A percentile compares a stretch with the other conserved stretches of the same genome.
Conservation (phyloP, 2,888 invertebrate species). For the Micoletzkya japonica region DNA sequence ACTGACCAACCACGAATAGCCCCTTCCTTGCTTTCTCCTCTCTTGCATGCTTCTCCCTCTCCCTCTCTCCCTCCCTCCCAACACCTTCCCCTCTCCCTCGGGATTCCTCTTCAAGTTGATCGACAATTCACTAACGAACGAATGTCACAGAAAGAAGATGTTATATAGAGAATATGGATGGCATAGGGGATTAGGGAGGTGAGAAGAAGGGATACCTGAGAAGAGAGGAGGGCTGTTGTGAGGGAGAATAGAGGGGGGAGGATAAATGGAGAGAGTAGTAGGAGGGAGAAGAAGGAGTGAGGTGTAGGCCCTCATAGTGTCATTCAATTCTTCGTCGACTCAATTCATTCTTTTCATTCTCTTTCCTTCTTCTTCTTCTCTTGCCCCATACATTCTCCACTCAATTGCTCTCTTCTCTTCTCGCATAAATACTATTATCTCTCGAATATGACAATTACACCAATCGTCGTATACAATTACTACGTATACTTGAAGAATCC, state of each 20-base stretch:
- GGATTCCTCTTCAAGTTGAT: neutral
- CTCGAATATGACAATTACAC: neutral
- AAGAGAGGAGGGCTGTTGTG: too few relatives aligned
- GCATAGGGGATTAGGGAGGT: too few relatives aligned
- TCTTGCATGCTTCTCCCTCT: neutral
- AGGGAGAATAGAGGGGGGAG: too few relatives aligned
- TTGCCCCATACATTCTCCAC: slow-evolving; percentile 4
- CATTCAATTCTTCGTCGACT: neutral
- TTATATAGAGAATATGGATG: too few relatives aligned
- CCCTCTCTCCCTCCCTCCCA: neutral
- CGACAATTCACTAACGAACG: too few relatives aligned
- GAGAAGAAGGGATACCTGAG: too few relatives aligned
- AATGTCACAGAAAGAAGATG: too few relatives aligned
- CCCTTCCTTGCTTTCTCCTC: neutral
- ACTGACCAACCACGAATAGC: neutral
- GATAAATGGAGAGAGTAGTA: too few relatives aligned
- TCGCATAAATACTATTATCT: neutral
- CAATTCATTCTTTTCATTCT: slow-evolving; percentile 20
- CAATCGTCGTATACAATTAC: neutral
- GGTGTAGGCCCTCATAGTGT: too few relatives aligned
- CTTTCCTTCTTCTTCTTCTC: slow-evolving; percentile 3
- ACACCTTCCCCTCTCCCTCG: neutral
- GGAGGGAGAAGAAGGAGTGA: too few relatives aligned
- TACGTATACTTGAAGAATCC: slow-evolving; percentile 79
- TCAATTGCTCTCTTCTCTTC: neutral